Evolutionary conservation across 2,888 invertebrate species (phyloP), one percentile per base, ranked within the genome.

Genomic region (Tholera decimalis): DNA sequence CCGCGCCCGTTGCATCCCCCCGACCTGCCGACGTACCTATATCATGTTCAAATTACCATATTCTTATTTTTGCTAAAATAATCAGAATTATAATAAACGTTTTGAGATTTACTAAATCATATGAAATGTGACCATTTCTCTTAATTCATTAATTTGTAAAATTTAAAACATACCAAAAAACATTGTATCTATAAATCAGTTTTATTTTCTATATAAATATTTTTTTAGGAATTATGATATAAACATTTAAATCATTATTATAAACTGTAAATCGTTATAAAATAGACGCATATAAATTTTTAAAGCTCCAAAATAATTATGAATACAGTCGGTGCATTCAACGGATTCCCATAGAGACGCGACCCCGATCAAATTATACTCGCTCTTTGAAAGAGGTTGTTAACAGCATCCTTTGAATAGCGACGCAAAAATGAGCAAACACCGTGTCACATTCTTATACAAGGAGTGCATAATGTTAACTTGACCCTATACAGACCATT

Each of bases 321-420:
- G 62, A 72, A 79, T 82, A 72, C 64, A 79, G 73, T 72, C 73
- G 68, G 79, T 81, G 86, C 87, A 89, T 91, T 91, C 87, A 89
- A 87, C 83, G 85, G 80, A 89, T 93, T 94, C 92, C 91, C 92
- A 94, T 93, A 94, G 93, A 94, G 94, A 93, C 82, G 88, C 87
- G 91, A 94, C 95, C 95, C 95, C 90, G 92, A 94, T 92, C 91
- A 93, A 94, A 95, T 95, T 94, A 95, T 95, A 85, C 92, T 91
- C 91, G 94, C 91, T 93, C 92, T 93, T 94, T 95, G 84, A 94
- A 89, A 92, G 89, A 90, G 89, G 93, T 94, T 95, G 95, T 95
- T 95, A 95, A 95, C 95, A 94, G 94, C 93, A 92, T 93, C 93
- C 92, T 86, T 91, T 94, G 89, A 94, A 94, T 92, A 83, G 91